phyloP scores from a whole-genome alignment of 2,797 vertebrate genomes.

The Clarias platycephalus region DNA sequence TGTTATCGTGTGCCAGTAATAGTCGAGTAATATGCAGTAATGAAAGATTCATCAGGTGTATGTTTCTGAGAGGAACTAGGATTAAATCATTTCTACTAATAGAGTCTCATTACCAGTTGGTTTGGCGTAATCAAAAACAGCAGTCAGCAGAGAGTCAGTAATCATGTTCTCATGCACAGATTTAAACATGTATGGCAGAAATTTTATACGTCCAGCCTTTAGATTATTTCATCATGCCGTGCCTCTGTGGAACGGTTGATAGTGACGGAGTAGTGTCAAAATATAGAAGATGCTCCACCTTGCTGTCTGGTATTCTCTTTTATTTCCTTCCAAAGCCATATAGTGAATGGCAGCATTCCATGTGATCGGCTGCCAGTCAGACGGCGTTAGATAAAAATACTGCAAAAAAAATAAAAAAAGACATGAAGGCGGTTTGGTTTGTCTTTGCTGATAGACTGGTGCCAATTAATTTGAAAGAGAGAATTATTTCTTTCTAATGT shows the following conservation, averaged over 20 bases:
- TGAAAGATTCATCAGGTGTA: slow-evolving; percentile 31
- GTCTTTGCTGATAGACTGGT: slow-evolving; percentile 24
- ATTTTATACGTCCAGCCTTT: not conserved
- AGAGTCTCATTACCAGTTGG: slow-evolving; percentile 28
- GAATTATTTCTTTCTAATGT: not conserved
- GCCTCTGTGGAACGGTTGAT: slow-evolving; percentile 51
- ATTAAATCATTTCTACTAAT: slow-evolving; percentile 10
- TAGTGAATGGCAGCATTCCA: slow-evolving; percentile 34
- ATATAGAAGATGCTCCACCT: slow-evolving; percentile 35
- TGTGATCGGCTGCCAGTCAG: slow-evolving; percentile 38
- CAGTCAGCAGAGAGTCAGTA: slow-evolving; percentile 9
- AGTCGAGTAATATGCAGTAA: slow-evolving; percentile 18
- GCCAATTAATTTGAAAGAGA: slow-evolving; percentile 19
- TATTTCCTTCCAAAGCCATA: slow-evolving; percentile 25
- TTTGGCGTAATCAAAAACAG: slow-evolving; percentile 21
- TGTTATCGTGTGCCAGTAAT: not conserved
- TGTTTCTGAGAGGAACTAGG: slow-evolving; percentile 17
- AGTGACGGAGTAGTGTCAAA: slow-evolving; percentile 22
- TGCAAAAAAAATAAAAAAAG: slow-evolving; percentile 20
- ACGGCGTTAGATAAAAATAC: slow-evolving; percentile 27
- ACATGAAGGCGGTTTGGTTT: slow-evolving; percentile 34
- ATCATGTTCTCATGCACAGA: not conserved
- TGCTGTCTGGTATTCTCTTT: slow-evolving; percentile 18
- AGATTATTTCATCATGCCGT: slow-evolving; percentile 8
- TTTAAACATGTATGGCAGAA: not conserved